phyloP scores from a whole-genome alignment of 2,113 vertebrate species.

The Rhinoptilus africanus region DNA sequence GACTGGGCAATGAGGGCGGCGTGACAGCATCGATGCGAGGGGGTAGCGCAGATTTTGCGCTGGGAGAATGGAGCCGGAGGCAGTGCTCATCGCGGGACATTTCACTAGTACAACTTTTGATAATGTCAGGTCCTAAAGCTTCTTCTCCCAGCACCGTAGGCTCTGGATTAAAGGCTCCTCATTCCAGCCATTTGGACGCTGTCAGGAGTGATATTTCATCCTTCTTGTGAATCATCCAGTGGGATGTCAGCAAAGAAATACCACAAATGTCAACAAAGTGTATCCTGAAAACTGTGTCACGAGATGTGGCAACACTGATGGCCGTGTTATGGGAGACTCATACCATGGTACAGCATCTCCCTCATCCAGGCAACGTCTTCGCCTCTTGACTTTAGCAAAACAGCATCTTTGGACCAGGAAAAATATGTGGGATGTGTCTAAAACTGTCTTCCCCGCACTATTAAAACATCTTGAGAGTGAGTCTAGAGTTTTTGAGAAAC shows the following conservation, averaged over 20 bases:
- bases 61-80: background rate
- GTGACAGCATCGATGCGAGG: accelerated
- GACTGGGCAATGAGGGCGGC: background rate
- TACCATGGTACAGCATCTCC: background rate
- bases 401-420: background rate
- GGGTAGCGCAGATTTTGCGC: background rate
- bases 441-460: background rate
- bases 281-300: background rate
- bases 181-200: background rate
- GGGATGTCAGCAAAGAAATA: background rate
- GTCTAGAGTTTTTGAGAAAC: background rate
- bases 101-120: background rate
- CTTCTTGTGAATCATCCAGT: background rate
- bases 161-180: background rate
- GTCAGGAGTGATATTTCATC: background rate
- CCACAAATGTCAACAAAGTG: background rate
- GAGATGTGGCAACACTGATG: too few species aligned
- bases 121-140: background rate
- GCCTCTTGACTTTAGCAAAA: background rate
- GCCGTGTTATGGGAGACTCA: background rate
- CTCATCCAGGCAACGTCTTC: background rate
- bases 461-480: background rate
- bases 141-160: background rate
- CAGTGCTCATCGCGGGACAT: accelerated
- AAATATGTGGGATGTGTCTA: background rate